These are phyloP conservation scores for Bujurquina vittata DNA, from an alignment of 2,113 vertebrate species.

Conservation along the genomic window DNA sequence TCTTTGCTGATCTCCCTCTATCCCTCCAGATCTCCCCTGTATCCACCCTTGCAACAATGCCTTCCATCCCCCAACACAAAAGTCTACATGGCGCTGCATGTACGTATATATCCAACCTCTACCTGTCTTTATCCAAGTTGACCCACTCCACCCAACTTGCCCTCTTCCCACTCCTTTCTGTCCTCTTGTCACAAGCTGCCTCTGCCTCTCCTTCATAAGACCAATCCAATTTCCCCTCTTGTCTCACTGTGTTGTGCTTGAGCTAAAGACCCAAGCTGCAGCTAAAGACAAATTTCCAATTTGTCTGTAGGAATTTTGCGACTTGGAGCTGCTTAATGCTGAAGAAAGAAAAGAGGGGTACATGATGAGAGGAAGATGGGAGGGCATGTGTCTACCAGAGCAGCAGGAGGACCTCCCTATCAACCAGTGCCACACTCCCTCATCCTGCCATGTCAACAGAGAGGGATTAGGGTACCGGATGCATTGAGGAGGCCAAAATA, in stretches of 20 bases:
- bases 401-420: constrained; percentile 69
- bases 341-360: constrained; percentile 41
- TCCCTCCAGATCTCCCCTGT: constrained; percentile 78
- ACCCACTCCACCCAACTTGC: constrained; percentile 28
- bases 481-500: constrained; percentile 62
- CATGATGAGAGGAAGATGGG: constrained; percentile 65
- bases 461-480: constrained; percentile 68
- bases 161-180: constrained; percentile 22
- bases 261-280: constrained; percentile 50
- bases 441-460: constrained; percentile 72
- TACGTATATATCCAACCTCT: constrained; percentile 47
- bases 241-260: constrained; percentile 5
- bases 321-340: constrained; percentile 40
- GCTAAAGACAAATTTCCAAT: constrained; percentile 61
- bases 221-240: constrained; percentile 40
- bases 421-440: constrained; percentile 62
- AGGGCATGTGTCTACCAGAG: constrained; percentile 69
- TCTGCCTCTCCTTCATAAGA: constrained; percentile 5
- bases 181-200: constrained; percentile 2
- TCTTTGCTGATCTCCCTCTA: constrained; percentile 82
- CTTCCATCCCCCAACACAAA: constrained; percentile 66
- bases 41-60: constrained; percentile 72
- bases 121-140: constrained; percentile 40
- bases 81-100: constrained; percentile 45
- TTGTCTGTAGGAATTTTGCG: constrained; percentile 53